Base-by-base conservation (phyloP, 2,797 vertebrate species). In the Peromyscus melanophrys region DNA sequence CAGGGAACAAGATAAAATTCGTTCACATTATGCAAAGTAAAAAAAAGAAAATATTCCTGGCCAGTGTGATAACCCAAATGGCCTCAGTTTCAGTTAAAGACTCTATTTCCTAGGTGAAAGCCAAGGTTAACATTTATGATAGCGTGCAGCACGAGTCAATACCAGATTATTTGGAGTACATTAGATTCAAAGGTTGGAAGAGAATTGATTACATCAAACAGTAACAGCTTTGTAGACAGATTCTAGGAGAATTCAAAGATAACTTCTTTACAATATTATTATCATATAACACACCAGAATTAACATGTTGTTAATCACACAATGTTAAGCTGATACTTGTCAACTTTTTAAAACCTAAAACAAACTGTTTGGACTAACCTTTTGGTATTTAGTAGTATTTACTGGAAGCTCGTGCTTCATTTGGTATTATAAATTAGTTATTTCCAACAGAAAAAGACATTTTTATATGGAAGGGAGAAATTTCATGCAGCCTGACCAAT, bases 1-100 rank as follows among this genome's bases (percentile, higher is more conserved):
- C 75, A 94, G 91, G 55, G 94, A 98, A 95, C 97, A 90, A 98
- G 87, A 97, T 69, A 98, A 94, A 96, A 57, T 91, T 95, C 59
- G 76, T 1, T 78, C 88, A 67, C 37, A 80, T 87, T 96, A 34
- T 90, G 90, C 97, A 97, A 92, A 52, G 13, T 52, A 31, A 94
- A 98, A 98, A 34, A 71, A 17, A 40, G 43, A 43, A 76, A 76
- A 76, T 10, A 67, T 6, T 96, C 83, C 59, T 65, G 87, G 96
- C 93, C 95, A 95, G 95, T 92, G 55, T 94, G 95, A 90, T 96
- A 97, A 2, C 59, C 63, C 76, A 57, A 86, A 80, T 83, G 81
- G 37, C 43, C 52, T 80, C 78, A 81, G 59, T 59, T 85, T 81
- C n/a, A 4, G 1, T 3, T 49, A 75, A 84, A 13, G 25, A 25